Evolutionary conservation across 2,888 invertebrate genomes (phyloP), one percentile per base, ranked within the genome.

Genomic region (Pherbina coryleti): DNA sequence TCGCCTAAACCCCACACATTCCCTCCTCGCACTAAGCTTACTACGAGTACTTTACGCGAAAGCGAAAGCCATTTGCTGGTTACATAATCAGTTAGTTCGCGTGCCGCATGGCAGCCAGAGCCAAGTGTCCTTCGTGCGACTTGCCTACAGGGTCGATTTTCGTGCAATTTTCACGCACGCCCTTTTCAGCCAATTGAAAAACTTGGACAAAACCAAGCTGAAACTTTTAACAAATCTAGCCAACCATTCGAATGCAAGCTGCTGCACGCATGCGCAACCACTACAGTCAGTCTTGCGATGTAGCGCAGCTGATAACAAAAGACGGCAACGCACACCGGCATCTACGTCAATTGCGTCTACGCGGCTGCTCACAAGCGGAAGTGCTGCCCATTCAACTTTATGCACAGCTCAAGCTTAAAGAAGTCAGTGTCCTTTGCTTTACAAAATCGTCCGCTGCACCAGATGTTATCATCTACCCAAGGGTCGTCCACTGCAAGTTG

Each of bases 131-230:
- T 78, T 75, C 64, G 75, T 73, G 77, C 53, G 14, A 74, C 37
- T 28, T 49, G 57, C 60, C 57, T 62, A 22, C 62, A 55, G 64
- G 55, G 55, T 22, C 53, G 28, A 31, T 60, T 84, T 84, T 84
- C 85, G 84, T 87, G 83, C 82, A 81, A 84, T 85, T 84, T 85
- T 85, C 84, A 87, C 86, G 86, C 86, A 87, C 86, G 85, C 86
- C 85, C 84, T 83, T 86, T 80, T 82, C 79, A 34, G 37, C 53
- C 53, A 75, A 75, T 81, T 82, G 80, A 80, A 80, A 81, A 75
- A 80, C 80, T 69, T 78, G 80, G 80, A 77, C 79, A 80, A 79
- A 81, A 79, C 74, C 75, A 73, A 70, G 72, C 76, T 14, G 55
- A n/a, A 44, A 9, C 70, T 25, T 34, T 55, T 49, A 66, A 72